Evolutionary conservation across 2,888 invertebrate species (phyloP).

Genomic region (Neoitamus cyanurus): DNA sequence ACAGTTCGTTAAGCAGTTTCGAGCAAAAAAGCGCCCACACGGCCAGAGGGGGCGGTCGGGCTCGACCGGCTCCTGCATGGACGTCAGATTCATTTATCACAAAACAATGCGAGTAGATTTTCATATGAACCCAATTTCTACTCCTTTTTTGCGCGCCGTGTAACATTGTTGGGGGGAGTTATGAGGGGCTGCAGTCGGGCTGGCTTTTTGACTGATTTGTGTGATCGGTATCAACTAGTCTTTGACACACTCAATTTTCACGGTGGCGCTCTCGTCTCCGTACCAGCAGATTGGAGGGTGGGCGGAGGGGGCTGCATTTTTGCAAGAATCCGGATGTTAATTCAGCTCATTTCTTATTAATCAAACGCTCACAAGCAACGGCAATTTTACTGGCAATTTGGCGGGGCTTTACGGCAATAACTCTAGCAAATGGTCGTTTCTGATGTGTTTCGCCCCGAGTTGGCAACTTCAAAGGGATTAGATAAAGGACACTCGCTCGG

Average conservation of each 20-base stretch:
- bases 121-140: constrained; percentile 34
- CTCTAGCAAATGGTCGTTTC: neutral
- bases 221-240: constrained; percentile 11
- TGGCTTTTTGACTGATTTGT: constrained; percentile 23
- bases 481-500: constrained; percentile 9
- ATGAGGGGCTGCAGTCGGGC: neutral
- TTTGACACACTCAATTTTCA: neutral
- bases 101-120: constrained; percentile 38
- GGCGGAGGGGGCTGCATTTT: neutral
- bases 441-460: neutral
- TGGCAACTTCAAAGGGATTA: constrained; percentile 17
- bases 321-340: neutral
- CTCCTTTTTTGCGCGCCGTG: constrained; percentile 4
- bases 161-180: constrained; percentile 10
- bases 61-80: neutral
- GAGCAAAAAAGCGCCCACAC: neutral
- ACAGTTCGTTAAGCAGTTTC: constrained; percentile 41
- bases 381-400: neutral
- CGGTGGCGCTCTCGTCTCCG: neutral
- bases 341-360: constrained; percentile 31
- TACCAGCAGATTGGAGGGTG: neutral
- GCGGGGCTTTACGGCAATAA: neutral
- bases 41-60: neutral
- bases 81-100: constrained; percentile 33
- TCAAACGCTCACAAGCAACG: neutral